Conservation (phyloP, 2,113 vertebrate genomes). For the Tricholaema leucomelas region DNA sequence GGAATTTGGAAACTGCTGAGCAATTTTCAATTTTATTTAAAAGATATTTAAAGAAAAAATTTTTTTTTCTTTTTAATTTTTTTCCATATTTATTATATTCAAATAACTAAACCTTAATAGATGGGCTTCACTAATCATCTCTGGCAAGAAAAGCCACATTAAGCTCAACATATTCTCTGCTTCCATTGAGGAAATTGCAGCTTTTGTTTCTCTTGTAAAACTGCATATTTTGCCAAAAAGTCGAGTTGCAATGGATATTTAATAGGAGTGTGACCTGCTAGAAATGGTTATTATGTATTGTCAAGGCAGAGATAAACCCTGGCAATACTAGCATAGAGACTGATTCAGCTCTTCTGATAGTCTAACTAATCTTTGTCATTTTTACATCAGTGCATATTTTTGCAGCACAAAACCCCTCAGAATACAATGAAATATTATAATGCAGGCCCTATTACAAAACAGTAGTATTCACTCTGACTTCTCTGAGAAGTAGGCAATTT, state of each 20-base stretch:
- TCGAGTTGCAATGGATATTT: slow-evolving; percentile 40
- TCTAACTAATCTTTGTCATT: background rate
- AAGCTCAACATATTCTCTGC: background rate
- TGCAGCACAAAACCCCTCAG: background rate
- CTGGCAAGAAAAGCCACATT: slow-evolving; percentile 47
- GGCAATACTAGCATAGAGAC: slow-evolving; percentile 7
- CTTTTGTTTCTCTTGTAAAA: slow-evolving; percentile 55
- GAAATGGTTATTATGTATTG: slow-evolving; percentile 46
- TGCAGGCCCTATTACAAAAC: slow-evolving; percentile 15
- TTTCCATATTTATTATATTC: too few relatives aligned
- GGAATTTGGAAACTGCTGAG: slow-evolving; percentile 30
- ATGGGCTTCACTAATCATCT: slow-evolving; percentile 22
- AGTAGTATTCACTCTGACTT: slow-evolving; percentile 58
- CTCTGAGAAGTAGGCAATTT: slow-evolving; percentile 56
- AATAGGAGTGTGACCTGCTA: slow-evolving; percentile 40
- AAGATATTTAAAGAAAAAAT: too few relatives aligned
- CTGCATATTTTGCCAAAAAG: slow-evolving; percentile 46
- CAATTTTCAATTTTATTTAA: too few relatives aligned
- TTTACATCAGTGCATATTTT: slow-evolving; percentile 38
- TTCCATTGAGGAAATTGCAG: slow-evolving; percentile 47
- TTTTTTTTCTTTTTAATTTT: too few relatives aligned
- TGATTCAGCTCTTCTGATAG: slow-evolving; percentile 7
- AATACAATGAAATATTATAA: slow-evolving; percentile 62
- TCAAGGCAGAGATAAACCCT: slow-evolving; percentile 48
- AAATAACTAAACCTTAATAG: slow-evolving; percentile 52